Percentiles rank a stretch among this genome's conserved stretches.
phyloP scores from a whole-genome alignment of 2,888 invertebrate species.

The Horisme vitalbata region DNA sequence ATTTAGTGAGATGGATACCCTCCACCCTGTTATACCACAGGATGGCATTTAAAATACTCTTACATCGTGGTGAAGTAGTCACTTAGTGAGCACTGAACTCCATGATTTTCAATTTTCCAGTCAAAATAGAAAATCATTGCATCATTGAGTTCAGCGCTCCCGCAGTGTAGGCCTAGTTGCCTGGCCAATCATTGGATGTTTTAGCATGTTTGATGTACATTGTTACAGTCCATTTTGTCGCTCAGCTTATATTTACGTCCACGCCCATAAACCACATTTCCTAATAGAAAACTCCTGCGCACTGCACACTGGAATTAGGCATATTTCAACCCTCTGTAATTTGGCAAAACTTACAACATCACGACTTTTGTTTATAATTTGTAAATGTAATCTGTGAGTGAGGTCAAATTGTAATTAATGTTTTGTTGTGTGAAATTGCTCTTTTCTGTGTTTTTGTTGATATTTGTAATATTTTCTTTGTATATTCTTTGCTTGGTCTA shows the following conservation, averaged over 20 bases:
- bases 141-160: too few species aligned
- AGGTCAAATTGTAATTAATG: conserved; percentile 45
- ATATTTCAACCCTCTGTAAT: conserved; percentile 71
- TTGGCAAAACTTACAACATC: conserved; percentile 71
- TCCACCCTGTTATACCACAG: too few species aligned
- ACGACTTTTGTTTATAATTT: conserved; percentile 59
- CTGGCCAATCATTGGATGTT: too few species aligned
- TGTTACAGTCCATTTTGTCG: conserved; percentile 10
- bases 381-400: conserved; percentile 51
- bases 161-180: too few species aligned
- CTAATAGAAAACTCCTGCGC: conserved; percentile 80
- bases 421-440: conserved; percentile 27
- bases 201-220: conserved; percentile 9
- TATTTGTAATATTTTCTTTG: conserved; percentile 2
- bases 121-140: too few species aligned
- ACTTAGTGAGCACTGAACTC: too few species aligned
- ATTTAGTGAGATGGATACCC: too few species aligned
- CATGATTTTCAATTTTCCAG: too few species aligned
- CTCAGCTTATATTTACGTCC: conserved; percentile 32
- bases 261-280: conserved; percentile 68
- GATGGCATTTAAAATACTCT: too few species aligned
- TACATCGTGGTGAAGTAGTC: too few species aligned
- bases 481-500: background rate
- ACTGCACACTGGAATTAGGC: conserved; percentile 73
- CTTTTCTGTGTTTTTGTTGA: conserved; percentile 4